These are phyloP conservation scores for Caradrina clavipalpis DNA, from an alignment of 2,888 invertebrate species.

Conservation along the genomic window DNA sequence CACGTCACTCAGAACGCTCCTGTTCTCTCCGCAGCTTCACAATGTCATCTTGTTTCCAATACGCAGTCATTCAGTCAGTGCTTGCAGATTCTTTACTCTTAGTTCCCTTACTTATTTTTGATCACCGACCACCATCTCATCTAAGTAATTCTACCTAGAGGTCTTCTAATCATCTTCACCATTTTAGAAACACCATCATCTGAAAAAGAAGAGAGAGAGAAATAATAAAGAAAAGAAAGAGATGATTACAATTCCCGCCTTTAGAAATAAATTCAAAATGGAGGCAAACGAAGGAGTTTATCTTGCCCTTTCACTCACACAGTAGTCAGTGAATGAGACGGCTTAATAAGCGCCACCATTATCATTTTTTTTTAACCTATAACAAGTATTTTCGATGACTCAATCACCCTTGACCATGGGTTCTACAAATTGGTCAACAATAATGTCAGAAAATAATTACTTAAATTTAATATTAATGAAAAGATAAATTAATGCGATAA, in stretches of 20 bases:
- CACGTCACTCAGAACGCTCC: no score
- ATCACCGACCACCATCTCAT: neutral
- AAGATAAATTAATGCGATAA: conserved; percentile 30
- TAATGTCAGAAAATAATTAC: conserved; percentile 3
- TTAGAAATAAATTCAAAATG: neutral
- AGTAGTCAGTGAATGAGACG: neutral
- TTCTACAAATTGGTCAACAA: neutral
- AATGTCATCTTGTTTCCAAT: no score
- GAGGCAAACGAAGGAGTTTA: neutral
- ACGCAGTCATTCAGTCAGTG: neutral
- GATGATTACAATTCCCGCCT: neutral
- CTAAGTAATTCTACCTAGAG: neutral
- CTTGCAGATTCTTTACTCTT: neutral
- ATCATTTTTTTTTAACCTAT: neutral
- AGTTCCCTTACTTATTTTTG: neutral
- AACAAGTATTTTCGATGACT: neutral
- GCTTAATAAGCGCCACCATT: neutral
- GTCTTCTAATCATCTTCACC: no score
- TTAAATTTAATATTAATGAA: neutral
- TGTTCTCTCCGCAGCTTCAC: no score
- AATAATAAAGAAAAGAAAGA: neutral
- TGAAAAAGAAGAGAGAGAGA: neutral
- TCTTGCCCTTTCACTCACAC: neutral
- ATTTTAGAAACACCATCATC: neutral
- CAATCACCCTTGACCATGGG: conserved; percentile 6